A percentile compares a stretch with the other conserved stretches of the same genome.
Conservation (phyloP, 2,888 invertebrate genomes). For the Aspidiotus rigidus region DNA sequence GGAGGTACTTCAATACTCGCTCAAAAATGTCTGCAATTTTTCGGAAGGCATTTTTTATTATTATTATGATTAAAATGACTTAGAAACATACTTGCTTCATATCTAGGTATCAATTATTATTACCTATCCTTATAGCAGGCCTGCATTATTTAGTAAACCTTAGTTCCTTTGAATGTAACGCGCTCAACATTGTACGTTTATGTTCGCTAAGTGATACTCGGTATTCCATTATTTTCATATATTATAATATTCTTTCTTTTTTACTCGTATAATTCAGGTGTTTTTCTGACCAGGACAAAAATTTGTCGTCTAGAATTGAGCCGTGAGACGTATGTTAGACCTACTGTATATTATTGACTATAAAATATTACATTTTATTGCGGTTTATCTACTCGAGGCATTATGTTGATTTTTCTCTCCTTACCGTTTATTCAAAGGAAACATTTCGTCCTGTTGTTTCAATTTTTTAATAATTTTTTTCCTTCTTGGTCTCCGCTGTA, state of each 20-base stretch:
- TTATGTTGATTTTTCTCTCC: not conserved
- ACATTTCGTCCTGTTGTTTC: conserved; percentile 2
- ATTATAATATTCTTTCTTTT: conserved; percentile 9
- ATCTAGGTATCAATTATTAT: not conserved
- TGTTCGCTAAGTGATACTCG: conserved; percentile 22
- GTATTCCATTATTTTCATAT: conserved; percentile 17
- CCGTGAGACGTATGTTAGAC: too few species aligned
- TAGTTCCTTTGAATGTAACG: conserved; percentile 14
- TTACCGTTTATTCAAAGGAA: conserved; percentile 1
- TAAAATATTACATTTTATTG: not conserved
- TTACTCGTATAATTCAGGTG: not conserved
- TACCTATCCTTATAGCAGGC: too few species aligned
- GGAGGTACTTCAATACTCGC: too few species aligned
- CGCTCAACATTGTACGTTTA: conserved; percentile 22
- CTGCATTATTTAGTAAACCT: too few species aligned
- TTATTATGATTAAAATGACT: conserved; percentile 17
- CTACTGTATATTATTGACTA: not conserved
- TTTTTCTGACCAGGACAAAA: too few species aligned
- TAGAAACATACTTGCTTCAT: not conserved
- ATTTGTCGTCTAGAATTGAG: too few species aligned
- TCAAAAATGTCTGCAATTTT: conserved; percentile 2
- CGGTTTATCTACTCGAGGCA: not conserved
- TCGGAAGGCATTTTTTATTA: conserved; percentile 1
- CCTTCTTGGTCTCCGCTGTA: conserved; percentile 17
- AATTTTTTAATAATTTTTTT: conserved; percentile 6